phyloP scores from a whole-genome alignment of 2,113 vertebrate species.

The Corapipo altera region DNA sequence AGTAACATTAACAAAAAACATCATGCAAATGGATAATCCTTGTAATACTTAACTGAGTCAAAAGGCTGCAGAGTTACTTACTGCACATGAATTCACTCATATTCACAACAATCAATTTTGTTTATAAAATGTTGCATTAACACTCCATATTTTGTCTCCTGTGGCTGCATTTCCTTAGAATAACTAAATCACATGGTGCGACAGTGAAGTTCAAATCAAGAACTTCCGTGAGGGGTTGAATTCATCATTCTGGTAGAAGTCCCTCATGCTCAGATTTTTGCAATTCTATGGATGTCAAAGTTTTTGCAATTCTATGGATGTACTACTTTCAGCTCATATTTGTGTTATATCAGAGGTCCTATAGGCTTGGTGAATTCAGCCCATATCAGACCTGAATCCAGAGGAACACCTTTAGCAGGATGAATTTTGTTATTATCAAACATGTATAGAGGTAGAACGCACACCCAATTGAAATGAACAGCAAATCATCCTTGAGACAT shows the following conservation, averaged over 20 bases:
- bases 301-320: neutral
- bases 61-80: neutral
- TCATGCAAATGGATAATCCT: neutral
- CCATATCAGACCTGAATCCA: neutral
- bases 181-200: neutral
- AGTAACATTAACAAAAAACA: neutral
- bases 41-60: neutral
- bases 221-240: neutral
- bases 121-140: neutral
- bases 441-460: neutral
- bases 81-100: neutral
- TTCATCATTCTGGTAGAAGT: neutral
- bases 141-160: neutral
- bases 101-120: neutral
- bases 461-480: neutral
- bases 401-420: neutral
- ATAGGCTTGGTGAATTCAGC: neutral
- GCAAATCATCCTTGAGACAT: neutral
- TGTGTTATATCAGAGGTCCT: neutral
- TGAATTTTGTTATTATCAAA: neutral
- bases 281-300: neutral
- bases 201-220: neutral
- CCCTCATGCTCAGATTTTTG: neutral
- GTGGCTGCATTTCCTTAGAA: neutral
- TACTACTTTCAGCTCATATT: neutral